Evolutionary conservation across 2,797 vertebrate species (phyloP), one percentile per base, ranked within the genome.

Genomic region (Sibirionetta formosa): DNA sequence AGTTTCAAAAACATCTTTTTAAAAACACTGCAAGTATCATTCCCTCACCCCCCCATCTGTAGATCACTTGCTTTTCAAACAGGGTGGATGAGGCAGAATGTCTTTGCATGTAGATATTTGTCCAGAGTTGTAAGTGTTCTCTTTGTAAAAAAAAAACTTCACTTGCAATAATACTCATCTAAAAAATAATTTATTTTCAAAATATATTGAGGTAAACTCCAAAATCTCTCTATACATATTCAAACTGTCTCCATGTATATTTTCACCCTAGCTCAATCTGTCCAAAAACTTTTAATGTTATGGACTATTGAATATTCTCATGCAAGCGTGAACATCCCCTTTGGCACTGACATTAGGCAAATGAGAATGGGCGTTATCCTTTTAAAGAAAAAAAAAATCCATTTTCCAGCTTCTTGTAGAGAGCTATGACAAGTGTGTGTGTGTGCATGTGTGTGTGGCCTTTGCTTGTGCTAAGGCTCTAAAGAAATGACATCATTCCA

Each of bases 361-460:
- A 0, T 1, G 24, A 71, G 40, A 75, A 70, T 56, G 20, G 2
- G 16, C 22, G 1, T 26, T 83, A 2, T 65, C 9, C 14, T 66
- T 51, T 9, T 26, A 60, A 77, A 69, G 36, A 4, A 13, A 9
- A 18, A 1, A 64, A 19, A 8, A 11, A 53, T 60, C 5, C 5
- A 7, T 38, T 29, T 83, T 50, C 8, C 4, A 5, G 36, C 6
- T 11, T 77, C 14, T 35, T 48, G 14, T 48, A 22, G 58, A 70
- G 33, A 73, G 14, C 16, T 14, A 19, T 6, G 18, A 23, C 6
- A 13, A 50, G 53, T 33, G 27, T 2, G 7, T 2, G 15, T 3
- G 11, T 15, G 7, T 5, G 26, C 26, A 50, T 50, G 26, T 18
- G 7, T 35, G 3, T 7, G 13, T 23, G 29, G 33, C 44, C 5